phyloP scores from a whole-genome alignment of 1,140 invertebrate genomes.

The Acromyrmex heyeri region DNA sequence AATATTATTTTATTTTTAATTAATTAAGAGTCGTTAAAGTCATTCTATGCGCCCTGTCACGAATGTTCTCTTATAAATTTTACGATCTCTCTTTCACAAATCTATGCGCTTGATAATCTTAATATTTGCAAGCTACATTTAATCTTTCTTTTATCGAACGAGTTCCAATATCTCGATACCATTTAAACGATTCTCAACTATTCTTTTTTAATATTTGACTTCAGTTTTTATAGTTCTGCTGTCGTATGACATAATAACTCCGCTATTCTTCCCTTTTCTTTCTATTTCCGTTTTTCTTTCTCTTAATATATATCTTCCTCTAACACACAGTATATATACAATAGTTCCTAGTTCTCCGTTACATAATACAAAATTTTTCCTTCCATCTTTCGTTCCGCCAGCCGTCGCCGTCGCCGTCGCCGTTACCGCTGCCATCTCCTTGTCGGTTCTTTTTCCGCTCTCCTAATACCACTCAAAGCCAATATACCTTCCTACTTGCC shows the following conservation, averaged over 20 bases:
- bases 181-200: conserved; percentile 16
- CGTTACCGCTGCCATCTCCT: conserved; percentile 3
- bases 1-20: not conserved
- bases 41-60: too few relatives aligned
- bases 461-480: conserved; percentile 69
- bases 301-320: not conserved
- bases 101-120: not conserved
- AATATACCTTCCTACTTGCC: conserved; percentile 67
- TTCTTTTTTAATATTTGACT: conserved; percentile 61
- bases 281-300: conserved; percentile 1
- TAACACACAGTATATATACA: not conserved
- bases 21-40: not conserved
- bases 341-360: conserved; percentile 14
- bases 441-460: conserved; percentile 47
- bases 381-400: conserved; percentile 42
- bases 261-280: conserved; percentile 15
- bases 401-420: conserved; percentile 3
- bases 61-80: not conserved
- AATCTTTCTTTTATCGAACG: not conserved
- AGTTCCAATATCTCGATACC: conserved; percentile 9
- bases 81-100: not conserved
- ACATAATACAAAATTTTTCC: conserved; percentile 61
- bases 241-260: conserved; percentile 59
- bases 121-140: not conserved
- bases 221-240: not conserved